Evolutionary conservation across 2,888 invertebrate species (phyloP).

Genomic region (Nymphalis c-album): DNA sequence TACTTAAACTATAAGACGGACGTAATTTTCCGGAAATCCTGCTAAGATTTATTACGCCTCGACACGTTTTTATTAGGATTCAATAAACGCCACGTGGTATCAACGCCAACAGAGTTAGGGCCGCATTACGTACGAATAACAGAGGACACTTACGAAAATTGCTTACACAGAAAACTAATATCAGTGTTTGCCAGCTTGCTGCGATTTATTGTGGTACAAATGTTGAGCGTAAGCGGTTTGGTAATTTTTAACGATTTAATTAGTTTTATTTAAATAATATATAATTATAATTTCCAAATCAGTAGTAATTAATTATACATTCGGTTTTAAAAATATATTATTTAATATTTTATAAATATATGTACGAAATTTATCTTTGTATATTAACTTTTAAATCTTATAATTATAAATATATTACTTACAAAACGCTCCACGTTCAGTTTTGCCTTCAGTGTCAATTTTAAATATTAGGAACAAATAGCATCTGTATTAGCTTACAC

Average conservation of each 20-base stretch:
- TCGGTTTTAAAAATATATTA: no score
- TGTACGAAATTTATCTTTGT: no score
- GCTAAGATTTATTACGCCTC: slow-evolving; percentile 45
- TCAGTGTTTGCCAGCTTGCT: slow-evolving; percentile 77
- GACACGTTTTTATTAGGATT: slow-evolving; percentile 58
- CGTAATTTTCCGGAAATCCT: slow-evolving; percentile 24
- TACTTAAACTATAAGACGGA: slow-evolving; percentile 19
- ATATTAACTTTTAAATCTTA: no score
- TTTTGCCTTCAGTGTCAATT: no score
- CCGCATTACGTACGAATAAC: slow-evolving; percentile 69
- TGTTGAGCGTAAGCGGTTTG: slow-evolving; percentile 15
- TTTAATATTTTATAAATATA: no score
- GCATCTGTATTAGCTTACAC: no score
- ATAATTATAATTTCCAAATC: no score
- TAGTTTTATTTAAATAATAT: slow-evolving; percentile 1
- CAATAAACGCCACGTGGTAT: slow-evolving; percentile 67
- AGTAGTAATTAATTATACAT: no score
- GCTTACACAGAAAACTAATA: slow-evolving; percentile 81
- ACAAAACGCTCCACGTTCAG: no score
- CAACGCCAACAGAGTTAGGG: slow-evolving; percentile 53
- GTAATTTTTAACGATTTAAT: no score
- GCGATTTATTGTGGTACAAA: slow-evolving; percentile 48
- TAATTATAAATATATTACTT: no score
- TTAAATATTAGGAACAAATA: no score
- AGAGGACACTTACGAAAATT: slow-evolving; percentile 78